These are phyloP conservation scores for Drosophila subobscura DNA, from an alignment of 1,140 invertebrate genomes.

Conservation along the genomic window DNA sequence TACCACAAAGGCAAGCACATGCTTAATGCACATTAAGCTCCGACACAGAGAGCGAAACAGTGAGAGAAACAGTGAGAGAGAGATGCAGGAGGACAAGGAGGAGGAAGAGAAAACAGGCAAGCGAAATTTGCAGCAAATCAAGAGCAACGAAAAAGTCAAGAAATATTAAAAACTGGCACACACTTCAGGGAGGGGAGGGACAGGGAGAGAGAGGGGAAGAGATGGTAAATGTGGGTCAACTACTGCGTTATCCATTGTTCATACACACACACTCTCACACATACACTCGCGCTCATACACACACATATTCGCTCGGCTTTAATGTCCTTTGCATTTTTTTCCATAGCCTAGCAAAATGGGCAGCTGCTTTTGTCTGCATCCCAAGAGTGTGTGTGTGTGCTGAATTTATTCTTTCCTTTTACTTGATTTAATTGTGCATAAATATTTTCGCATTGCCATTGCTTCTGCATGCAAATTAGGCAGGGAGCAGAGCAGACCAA, in stretches of 20 bases:
- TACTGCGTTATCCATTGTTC: constrained; percentile 62
- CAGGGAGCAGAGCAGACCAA: too few relatives aligned
- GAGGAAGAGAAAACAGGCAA: constrained; percentile 22
- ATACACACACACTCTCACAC: constrained; percentile 19
- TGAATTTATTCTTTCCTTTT: constrained; percentile 69
- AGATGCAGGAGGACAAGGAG: neutral
- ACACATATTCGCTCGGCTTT: constrained; percentile 34
- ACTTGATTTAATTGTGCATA: constrained; percentile 80
- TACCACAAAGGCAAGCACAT: constrained; percentile 29
- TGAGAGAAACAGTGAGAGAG: neutral
- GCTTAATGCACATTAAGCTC: constrained; percentile 48
- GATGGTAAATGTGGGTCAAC: constrained; percentile 68
- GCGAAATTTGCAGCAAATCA: constrained; percentile 65
- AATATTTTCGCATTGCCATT: constrained; percentile 69
- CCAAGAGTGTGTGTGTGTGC: constrained; percentile 3
- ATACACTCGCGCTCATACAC: neutral
- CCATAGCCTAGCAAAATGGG: constrained; percentile 48
- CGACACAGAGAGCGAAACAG: neutral
- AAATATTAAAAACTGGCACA: constrained; percentile 63
- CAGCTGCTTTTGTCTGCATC: constrained; percentile 43
- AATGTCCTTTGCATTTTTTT: constrained; percentile 68
- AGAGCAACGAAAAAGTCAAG: constrained; percentile 66
- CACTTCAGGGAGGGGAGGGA: neutral
- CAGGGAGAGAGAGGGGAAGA: neutral
- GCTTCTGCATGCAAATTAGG: constrained; percentile 71